These are phyloP conservation scores for Drosophila antonietae DNA, from an alignment of 2,888 invertebrate species.

Conservation along the genomic window DNA sequence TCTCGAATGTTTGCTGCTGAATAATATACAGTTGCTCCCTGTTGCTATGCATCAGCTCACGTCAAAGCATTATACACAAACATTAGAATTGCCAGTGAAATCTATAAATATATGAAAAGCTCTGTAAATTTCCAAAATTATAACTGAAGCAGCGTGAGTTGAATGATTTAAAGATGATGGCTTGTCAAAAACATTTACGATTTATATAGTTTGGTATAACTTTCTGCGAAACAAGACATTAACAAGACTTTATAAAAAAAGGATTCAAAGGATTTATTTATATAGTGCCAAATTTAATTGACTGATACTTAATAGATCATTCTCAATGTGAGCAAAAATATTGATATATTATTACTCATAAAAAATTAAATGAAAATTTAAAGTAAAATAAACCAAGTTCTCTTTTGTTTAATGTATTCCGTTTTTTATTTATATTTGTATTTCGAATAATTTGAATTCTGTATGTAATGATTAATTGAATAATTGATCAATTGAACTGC, in stretches of 20 bases:
- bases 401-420: no score
- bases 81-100: background rate
- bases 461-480: background rate
- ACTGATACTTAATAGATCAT: no score
- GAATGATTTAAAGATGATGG: background rate
- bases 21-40: constrained; percentile 18
- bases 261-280: no score
- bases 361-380: no score
- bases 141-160: background rate
- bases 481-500: background rate
- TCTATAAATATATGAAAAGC: background rate
- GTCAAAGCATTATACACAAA: constrained; percentile 1
- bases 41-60: constrained; percentile 27
- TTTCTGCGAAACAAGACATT: no score
- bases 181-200: background rate
- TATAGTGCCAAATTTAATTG: no score
- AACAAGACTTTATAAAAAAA: no score
- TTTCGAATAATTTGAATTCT: no score
- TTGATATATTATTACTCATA: no score
- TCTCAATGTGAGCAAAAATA: no score
- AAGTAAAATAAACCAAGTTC: no score
- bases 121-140: background rate
- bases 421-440: no score
- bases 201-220: background rate
- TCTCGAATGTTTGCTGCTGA: constrained; percentile 22